Base-by-base conservation (phyloP, 2,888 invertebrate species). In the Heteropelma amictum region DNA sequence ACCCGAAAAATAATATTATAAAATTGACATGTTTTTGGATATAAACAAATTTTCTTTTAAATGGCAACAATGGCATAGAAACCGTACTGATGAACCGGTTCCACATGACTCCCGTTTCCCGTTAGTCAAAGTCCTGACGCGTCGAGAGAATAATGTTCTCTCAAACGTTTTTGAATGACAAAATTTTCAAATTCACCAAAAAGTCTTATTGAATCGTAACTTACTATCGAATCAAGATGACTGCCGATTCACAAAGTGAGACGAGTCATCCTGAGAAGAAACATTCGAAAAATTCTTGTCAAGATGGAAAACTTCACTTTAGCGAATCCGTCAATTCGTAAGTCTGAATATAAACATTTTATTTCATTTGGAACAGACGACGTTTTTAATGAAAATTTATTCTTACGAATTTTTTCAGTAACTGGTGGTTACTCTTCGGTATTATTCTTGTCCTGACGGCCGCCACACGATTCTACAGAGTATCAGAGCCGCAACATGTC, bases 401-500 rank as follows among this genome's bases (percentile, higher is more conserved):
- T 21, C 10, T 45, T 4, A n/a, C 35, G 1, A 7, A n/a, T 30
- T 26, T 45, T 30, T 26, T 38, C 21, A 91, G 90, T 69, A 86
- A 89, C 70, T 93, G 94, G 94, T 95, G 94, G 94, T 79, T 92
- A 0, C 87, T 92, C 40, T 95, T 97, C 88, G 90, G 90, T 26
- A 79, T 91, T 30, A 90, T 97, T 71, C 90, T 94, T 78, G 84
- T 92, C 23, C 90, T 95, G 51, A 95, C 97, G 30, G 90, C 93
- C 79, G 90, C 91, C 28, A 97, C 97, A 7, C 91, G 98, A 83
- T 96, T 95, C 89, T 95, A 97, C 86, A 97, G 96, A 92, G 95
- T 98, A 40, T 92, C 95, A 19, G 95, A 96, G 86, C 98, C 98
- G 1, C 94, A 96, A 89, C 98, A 98, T 93, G 95, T 98, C 23